Conservation (phyloP, 2,797 vertebrate genomes). For the Dendrocincla tyrannina region DNA sequence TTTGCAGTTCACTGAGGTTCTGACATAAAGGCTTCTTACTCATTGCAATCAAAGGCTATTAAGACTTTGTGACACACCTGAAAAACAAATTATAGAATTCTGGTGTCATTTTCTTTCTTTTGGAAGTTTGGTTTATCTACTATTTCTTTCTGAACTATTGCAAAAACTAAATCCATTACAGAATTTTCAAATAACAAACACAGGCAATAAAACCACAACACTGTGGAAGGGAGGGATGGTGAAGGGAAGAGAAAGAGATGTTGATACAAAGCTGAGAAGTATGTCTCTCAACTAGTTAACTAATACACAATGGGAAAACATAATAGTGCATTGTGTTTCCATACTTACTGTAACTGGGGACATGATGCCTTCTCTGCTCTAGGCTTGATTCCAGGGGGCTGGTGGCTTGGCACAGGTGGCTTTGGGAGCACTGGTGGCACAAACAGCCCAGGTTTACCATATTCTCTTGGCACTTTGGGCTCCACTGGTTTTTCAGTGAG, state of each 20-base stretch:
- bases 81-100: background rate
- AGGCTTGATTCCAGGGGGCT: slow-evolving; percentile 51
- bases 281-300: background rate
- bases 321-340: background rate
- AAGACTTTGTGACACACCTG: background rate
- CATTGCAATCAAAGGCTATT: background rate
- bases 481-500: slow-evolving; percentile 25
- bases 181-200: background rate
- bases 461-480: background rate
- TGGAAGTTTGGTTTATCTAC: background rate
- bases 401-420: slow-evolving; percentile 46
- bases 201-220: background rate
- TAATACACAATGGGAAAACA: background rate
- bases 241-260: background rate
- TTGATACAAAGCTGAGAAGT: background rate
- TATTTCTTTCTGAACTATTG: background rate
- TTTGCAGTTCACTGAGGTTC: background rate
- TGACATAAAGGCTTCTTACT: background rate
- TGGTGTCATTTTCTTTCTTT: background rate
- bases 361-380: slow-evolving; percentile 62
- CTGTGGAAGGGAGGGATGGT: background rate
- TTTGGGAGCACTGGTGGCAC: slow-evolving; percentile 69
- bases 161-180: background rate
- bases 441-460: slow-evolving; percentile 58
- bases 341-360: slow-evolving; percentile 85